These are phyloP conservation scores for Myotis yumanensis DNA, from an alignment of 2,113 vertebrate genomes.

Conservation along the genomic window DNA sequence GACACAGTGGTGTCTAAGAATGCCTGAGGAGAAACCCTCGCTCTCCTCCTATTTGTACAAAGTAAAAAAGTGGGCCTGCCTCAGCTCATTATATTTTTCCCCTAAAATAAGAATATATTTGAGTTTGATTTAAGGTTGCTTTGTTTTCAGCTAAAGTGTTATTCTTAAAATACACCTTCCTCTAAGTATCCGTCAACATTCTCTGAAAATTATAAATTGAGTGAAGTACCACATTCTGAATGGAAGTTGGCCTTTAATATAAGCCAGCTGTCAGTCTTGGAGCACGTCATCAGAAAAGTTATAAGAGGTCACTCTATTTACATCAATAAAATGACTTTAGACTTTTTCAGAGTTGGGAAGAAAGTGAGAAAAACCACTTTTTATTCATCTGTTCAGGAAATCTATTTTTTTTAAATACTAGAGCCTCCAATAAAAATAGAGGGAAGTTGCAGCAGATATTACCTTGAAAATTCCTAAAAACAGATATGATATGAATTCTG, in stretches of 20 bases:
- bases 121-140: conserved; percentile 36
- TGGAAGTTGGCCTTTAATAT: background rate
- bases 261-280: background rate
- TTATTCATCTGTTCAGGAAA: background rate
- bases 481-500: background rate
- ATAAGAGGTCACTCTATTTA: background rate
- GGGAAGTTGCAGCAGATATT: background rate
- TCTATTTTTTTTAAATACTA: background rate
- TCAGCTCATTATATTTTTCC: background rate
- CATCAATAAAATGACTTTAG: background rate
- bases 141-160: conserved; percentile 48
- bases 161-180: conserved; percentile 62
- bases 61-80: background rate
- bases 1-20: background rate
- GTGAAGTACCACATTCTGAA: background rate
- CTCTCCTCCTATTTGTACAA: background rate
- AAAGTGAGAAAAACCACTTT: conserved; percentile 45
- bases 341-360: conserved; percentile 8
- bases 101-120: conserved; percentile 28
- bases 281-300: background rate
- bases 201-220: conserved; percentile 47
- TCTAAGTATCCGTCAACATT: conserved; percentile 43
- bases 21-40: no score
- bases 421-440: background rate
- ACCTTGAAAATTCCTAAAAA: background rate